phyloP scores from a whole-genome alignment of 1,140 invertebrate species.

The Lepidurus apus region DNA sequence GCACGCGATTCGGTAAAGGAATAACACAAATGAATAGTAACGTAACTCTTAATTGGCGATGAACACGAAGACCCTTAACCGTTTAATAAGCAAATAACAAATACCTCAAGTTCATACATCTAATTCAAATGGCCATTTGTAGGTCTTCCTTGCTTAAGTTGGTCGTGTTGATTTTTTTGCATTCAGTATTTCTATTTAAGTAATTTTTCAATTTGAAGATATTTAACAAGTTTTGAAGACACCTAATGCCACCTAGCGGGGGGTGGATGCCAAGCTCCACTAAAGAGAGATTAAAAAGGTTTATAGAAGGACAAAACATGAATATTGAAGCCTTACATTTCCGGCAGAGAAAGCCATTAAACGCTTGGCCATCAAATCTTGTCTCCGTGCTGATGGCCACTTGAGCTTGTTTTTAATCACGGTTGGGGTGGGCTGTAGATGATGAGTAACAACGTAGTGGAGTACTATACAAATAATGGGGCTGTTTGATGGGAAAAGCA shows the following conservation, averaged over 20 bases:
- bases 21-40: not conserved
- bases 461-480: conserved; percentile 3
- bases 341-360: too few species aligned
- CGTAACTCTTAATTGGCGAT: not conserved
- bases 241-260: not conserved
- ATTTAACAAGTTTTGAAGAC: not conserved
- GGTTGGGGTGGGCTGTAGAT: conserved; percentile 4
- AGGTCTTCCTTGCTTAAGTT: too few species aligned
- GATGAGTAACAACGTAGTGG: not conserved
- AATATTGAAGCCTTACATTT: too few species aligned
- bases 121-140: too few species aligned
- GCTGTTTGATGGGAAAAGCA: not conserved
- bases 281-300: too few species aligned
- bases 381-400: conserved; percentile 1
- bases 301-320: too few species aligned
- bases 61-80: not conserved
- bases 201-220: not conserved
- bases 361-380: not conserved
- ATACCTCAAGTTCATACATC: too few species aligned
- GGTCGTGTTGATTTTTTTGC: not conserved
- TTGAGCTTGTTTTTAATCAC: conserved; percentile 14
- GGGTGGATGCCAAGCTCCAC: not conserved
- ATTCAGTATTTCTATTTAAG: not conserved
- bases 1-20: not conserved
- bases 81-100: not conserved